These are phyloP conservation scores for Lucilia cuprina DNA, from an alignment of 1,140 invertebrate species.

Conservation along the genomic window DNA sequence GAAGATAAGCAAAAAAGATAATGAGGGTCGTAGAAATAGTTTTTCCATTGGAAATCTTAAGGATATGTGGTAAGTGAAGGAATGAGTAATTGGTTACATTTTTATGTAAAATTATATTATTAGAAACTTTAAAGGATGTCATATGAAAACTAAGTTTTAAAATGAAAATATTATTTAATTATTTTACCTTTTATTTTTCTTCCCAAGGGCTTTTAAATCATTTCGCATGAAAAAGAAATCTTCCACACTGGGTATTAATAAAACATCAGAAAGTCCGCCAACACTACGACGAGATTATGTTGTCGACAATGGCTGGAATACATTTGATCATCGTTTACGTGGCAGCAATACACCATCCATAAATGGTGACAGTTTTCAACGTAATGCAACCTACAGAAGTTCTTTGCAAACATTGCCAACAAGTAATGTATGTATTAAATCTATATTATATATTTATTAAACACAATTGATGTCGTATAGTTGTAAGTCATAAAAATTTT, in stretches of 20 bases:
- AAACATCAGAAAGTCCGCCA: constrained; percentile 62
- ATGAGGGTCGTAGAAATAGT: constrained; percentile 64
- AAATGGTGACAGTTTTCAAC: constrained; percentile 41
- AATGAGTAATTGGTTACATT: no score
- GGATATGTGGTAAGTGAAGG: constrained; percentile 65
- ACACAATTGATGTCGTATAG: no score
- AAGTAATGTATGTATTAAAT: constrained; percentile 30
- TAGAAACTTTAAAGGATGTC: no score
- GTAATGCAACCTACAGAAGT: constrained; percentile 45
- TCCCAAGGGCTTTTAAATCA: constrained; percentile 53
- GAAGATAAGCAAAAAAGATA: constrained; percentile 60
- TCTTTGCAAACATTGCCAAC: constrained; percentile 51
- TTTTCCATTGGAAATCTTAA: constrained; percentile 67
- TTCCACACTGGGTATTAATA: constrained; percentile 60
- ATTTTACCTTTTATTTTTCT: not conserved
- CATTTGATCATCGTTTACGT: constrained; percentile 34
- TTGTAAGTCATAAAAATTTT: no score
- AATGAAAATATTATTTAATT: constrained; percentile 3
- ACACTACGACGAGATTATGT: constrained; percentile 42
- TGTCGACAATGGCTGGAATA: constrained; percentile 20
- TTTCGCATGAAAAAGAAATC: constrained; percentile 59
- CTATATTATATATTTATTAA: no score
- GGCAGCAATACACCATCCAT: not conserved
- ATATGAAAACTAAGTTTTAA: not conserved
- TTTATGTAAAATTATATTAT: no score